Evolutionary conservation across 2,888 invertebrate species (phyloP).

Genomic region (Epistrophe eligans): DNA sequence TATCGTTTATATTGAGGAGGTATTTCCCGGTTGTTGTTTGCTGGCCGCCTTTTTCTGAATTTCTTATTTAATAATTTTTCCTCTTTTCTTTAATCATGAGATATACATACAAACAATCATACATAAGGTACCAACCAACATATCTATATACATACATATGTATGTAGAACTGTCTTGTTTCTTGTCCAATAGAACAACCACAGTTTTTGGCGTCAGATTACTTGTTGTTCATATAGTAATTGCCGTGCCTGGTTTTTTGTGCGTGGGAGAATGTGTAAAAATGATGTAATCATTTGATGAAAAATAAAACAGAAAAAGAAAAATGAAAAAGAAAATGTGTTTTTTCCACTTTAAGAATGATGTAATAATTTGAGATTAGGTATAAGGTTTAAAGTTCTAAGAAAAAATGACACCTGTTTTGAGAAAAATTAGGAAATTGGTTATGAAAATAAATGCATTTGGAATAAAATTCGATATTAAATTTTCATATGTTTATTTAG

Average conservation of each 20-base stretch:
- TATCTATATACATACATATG: no score
- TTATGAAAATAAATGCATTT: not conserved
- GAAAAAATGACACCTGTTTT: conserved; percentile 35
- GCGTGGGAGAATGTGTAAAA: conserved; percentile 30
- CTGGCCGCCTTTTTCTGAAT: conserved; percentile 43
- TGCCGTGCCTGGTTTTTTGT: conserved; percentile 28
- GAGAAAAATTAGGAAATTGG: not conserved
- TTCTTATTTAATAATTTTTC: conserved; percentile 60
- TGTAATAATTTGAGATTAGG: conserved; percentile 44
- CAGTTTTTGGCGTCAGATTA: conserved; percentile 59
- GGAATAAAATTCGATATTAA: not conserved
- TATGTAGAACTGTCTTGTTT: conserved; percentile 14
- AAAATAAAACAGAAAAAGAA: not conserved
- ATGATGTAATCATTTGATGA: conserved; percentile 60
- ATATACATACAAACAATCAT: not conserved
- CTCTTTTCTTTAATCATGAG: not conserved
- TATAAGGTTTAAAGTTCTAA: conserved; percentile 19
- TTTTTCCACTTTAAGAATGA: conserved; percentile 27
- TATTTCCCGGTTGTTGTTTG: conserved; percentile 35
- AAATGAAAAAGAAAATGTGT: not conserved
- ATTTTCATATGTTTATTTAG: not conserved
- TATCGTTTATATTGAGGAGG: conserved; percentile 20
- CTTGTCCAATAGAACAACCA: conserved; percentile 17
- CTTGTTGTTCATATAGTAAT: conserved; percentile 48
- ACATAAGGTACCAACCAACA: not conserved